Evolutionary conservation across 37 sponge, comb jelly and placozoan genomes (phyloP), one percentile per base, ranked within the genome.

Genomic region (Agelas oroides): DNA sequence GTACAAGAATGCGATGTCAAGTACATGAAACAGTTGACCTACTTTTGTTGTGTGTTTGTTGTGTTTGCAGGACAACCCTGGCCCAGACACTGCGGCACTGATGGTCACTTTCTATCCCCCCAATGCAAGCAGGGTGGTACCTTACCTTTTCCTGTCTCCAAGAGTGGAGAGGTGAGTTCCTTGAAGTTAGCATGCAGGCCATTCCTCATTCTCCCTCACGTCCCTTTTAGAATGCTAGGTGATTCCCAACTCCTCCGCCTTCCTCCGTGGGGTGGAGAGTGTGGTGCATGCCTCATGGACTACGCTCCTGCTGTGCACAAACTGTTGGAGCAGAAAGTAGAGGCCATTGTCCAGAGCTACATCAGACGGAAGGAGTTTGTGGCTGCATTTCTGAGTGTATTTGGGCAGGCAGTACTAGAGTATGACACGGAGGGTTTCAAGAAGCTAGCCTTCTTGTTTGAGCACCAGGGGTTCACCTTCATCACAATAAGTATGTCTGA

Each of bases 371-470:
- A 91, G 72, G 93, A 94, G 40, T 91, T 72, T 58, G 58, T 82
- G 24, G 79, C 93, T 0, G 84, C 84, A 5, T 78, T 82, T 55
- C 80, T 94, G 38, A 88, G 82, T 61, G 72, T 79, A 8, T 72
- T 91, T 32, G 91, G 92, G 52, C 27, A 58, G 38, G 73, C 95
- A 1, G 78, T 93, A 17, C 72, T 92, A 55, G 95, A 95, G 40
- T 95, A 95, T 71, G 91, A 95, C 64, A 86, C 91, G 38, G 95
- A 95, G 65, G 61, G 63, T 19, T 95, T 78, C 75, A 89, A 86
- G 32, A 80, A 33, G 18, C 63, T 93, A 14, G 63, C 87, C 32
- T 95, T 93, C 39, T 65, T 94, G 56, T 84, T 94, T 72, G 93
- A 86, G 56, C 46, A 55, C 65, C 82, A 89, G n/a, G 90, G 94